Evolutionary conservation across 2,797 vertebrate genomes (phyloP).

Genomic region (Phataginus tricuspis): DNA sequence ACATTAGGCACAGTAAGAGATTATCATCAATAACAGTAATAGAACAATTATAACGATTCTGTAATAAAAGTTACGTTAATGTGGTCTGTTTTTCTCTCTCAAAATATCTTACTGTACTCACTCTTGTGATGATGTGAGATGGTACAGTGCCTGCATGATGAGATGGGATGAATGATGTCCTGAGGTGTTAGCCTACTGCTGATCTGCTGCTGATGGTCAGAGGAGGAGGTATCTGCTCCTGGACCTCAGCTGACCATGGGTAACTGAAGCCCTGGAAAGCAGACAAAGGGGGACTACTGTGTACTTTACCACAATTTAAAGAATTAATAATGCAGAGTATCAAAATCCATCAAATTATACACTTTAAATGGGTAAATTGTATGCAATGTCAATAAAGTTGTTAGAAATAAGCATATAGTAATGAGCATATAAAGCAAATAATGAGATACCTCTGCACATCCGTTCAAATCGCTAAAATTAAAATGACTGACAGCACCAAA

Average conservation of each 20-base stretch:
- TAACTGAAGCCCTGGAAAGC: background rate
- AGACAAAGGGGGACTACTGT: background rate
- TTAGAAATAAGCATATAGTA: background rate
- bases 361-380: background rate
- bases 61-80: background rate
- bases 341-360: background rate
- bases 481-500: background rate
- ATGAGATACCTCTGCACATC: background rate
- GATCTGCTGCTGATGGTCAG: background rate
- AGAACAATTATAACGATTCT: background rate
- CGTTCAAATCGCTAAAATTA: background rate
- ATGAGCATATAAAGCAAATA: no score
- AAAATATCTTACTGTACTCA: background rate
- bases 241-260: background rate
- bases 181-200: background rate
- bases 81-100: background rate
- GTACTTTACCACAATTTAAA: background rate
- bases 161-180: background rate
- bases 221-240: background rate
- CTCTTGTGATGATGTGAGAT: background rate
- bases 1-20: background rate
- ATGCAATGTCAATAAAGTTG: background rate
- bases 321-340: background rate
- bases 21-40: background rate
- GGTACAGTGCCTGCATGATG: fast-evolving